phyloP scores from a whole-genome alignment of 2,113 vertebrate genomes.

The Hepsetus odoe region DNA sequence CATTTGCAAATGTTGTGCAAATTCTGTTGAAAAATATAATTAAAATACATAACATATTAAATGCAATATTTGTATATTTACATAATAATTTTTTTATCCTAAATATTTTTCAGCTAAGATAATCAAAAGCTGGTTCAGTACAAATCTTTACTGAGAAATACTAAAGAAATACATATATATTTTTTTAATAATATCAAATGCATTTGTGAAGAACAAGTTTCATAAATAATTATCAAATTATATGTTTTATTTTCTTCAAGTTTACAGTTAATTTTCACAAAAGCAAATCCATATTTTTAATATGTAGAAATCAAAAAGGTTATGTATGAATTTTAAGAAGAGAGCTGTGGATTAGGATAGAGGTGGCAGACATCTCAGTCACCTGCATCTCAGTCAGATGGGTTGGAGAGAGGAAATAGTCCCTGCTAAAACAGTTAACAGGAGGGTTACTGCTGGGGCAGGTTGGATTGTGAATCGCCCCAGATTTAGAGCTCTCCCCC shows the following conservation, averaged over 20 bases:
- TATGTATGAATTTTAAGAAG: too few species aligned
- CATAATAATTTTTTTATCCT: background rate
- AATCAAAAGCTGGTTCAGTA: background rate
- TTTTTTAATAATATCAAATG: background rate
- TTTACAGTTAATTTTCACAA: slow-evolving; percentile 25
- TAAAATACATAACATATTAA: background rate
- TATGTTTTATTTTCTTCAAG: background rate
- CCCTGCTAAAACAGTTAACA: slow-evolving; percentile 67
- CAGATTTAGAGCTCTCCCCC: slow-evolving; percentile 53
- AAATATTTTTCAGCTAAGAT: background rate
- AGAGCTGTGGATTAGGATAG: slow-evolving; percentile 45
- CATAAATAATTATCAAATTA: background rate
- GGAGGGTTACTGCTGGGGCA: slow-evolving; percentile 70
- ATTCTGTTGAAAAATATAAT: background rate
- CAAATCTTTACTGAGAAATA: background rate
- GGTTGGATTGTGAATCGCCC: slow-evolving; percentile 68
- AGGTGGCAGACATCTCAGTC: slow-evolving; percentile 59
- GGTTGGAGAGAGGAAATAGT: slow-evolving; percentile 66
- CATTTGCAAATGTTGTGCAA: too few species aligned
- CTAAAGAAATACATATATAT: background rate
- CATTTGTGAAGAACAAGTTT: background rate
- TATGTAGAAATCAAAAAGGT: too few species aligned
- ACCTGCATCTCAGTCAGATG: slow-evolving; percentile 58
- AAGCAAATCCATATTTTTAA: slow-evolving; percentile 31
- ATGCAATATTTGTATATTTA: background rate